These are phyloP conservation scores for Stenopsyche tienmushanensis DNA, from an alignment of 1,140 invertebrate genomes.

Conservation along the genomic window DNA sequence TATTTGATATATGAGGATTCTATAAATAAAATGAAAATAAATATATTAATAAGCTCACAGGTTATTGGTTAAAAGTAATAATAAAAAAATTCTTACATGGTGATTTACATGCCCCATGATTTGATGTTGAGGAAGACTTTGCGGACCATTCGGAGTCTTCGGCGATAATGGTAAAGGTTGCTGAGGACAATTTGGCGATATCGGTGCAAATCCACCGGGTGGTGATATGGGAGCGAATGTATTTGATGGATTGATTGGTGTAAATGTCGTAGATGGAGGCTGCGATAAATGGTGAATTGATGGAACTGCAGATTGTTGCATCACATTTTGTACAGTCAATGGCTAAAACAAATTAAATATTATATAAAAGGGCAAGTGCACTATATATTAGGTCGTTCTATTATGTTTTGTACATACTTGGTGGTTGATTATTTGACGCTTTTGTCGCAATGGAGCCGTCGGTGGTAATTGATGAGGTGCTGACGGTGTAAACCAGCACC, in stretches of 20 bases:
- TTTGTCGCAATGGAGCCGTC: conserved; percentile 37
- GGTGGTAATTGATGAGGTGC: conserved; percentile 37
- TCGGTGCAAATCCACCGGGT: conserved; percentile 17
- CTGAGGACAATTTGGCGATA: conserved; percentile 5
- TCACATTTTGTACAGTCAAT: conserved; percentile 33
- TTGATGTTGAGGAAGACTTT: background rate
- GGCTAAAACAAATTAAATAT: conserved; percentile 19
- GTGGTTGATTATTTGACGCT: conserved; percentile 22
- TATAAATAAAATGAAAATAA: conserved; percentile 22
- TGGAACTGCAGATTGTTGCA: conserved; percentile 24
- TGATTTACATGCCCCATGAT: conserved; percentile 32
- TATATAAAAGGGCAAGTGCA: background rate
- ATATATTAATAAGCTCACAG: too few species aligned
- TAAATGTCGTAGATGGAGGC: background rate
- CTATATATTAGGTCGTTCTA: too few species aligned
- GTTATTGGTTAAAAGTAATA: too few species aligned
- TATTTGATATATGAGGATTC: conserved; percentile 26
- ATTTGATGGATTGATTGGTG: conserved; percentile 17
- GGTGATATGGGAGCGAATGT: conserved; percentile 27
- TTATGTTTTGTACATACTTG: conserved; percentile 12
- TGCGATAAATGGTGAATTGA: conserved; percentile 4
- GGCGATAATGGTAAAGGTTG: conserved; percentile 30
- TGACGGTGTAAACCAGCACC: conserved; percentile 37
- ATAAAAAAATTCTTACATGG: conserved; percentile 23
- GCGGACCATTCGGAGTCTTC: conserved; percentile 31